Conservation (phyloP, 2,888 invertebrate species). For the Acanthacorydalis orientalis region DNA sequence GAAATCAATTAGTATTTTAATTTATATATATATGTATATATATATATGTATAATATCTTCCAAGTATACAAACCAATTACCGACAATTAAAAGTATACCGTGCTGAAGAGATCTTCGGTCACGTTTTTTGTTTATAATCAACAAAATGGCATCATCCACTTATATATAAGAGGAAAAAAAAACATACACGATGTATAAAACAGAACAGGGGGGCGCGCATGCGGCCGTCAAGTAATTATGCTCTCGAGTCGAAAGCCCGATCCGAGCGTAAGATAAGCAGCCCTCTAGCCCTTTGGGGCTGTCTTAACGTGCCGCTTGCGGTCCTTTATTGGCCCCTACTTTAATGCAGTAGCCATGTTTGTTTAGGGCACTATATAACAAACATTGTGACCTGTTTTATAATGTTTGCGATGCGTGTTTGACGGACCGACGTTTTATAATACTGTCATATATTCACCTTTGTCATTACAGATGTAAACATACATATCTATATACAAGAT, state of each 20-base stretch:
- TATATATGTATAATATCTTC: too few relatives aligned
- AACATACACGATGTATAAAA: not conserved
- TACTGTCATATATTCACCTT: too few relatives aligned
- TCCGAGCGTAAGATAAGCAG: not conserved
- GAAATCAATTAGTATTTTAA: too few relatives aligned
- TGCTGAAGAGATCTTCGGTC: too few relatives aligned
- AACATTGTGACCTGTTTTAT: not conserved
- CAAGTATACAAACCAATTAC: too few relatives aligned
- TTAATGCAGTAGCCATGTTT: constrained; percentile 23
- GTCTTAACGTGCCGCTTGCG: not conserved
- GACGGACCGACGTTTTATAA: too few relatives aligned
- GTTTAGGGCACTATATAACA: constrained; percentile 9
- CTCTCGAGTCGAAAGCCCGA: not conserved
- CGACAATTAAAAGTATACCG: too few relatives aligned
- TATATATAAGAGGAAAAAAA: not conserved
- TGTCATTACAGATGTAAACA: too few relatives aligned
- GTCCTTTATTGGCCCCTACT: constrained; percentile 9
- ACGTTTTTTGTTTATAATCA: too few relatives aligned
- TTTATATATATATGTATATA: too few relatives aligned
- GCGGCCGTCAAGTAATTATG: not conserved
- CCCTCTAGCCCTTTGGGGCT: not conserved
- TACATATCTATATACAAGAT: too few relatives aligned
- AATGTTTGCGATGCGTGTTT: not conserved
- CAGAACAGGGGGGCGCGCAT: not conserved
- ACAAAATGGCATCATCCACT: not conserved